Conservation (phyloP, 1,140 invertebrate species). For the Tetranychus cinnabarinus region DNA sequence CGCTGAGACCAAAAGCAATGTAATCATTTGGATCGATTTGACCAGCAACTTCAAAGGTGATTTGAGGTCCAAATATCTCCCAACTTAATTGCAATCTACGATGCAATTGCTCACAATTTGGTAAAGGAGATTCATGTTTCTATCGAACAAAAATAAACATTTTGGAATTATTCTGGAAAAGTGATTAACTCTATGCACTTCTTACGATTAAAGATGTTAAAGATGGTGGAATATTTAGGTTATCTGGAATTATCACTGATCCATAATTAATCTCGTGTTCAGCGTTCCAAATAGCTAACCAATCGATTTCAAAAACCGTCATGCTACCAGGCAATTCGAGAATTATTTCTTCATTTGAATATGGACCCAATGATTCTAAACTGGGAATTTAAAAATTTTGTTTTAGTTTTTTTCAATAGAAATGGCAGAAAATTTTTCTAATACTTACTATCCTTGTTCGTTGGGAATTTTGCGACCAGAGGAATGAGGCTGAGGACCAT, state of each 20-base stretch:
- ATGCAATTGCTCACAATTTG: conserved; percentile 18
- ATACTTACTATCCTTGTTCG: conserved; percentile 41
- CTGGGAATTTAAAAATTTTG: conserved; percentile 22
- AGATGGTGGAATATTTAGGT: conserved; percentile 56
- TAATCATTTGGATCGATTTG: conserved; percentile 44
- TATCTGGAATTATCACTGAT: conserved; percentile 61
- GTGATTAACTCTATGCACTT: not conserved
- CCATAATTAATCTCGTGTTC: conserved; percentile 66
- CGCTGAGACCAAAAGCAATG: conserved; percentile 61
- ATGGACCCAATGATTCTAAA: conserved; percentile 44
- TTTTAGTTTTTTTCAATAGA: not conserved
- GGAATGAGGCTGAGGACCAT: conserved; percentile 48
- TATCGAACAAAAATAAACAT: not conserved
- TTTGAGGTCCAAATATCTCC: conserved; percentile 18
- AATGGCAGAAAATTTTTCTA: not conserved
- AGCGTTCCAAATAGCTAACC: conserved; percentile 57
- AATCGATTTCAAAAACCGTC: conserved; percentile 72
- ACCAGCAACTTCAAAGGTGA: conserved; percentile 13
- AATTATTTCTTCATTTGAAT: conserved; percentile 72
- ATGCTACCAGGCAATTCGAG: conserved; percentile 52
- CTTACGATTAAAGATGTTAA: conserved; percentile 11
- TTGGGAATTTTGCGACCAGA: conserved; percentile 61
- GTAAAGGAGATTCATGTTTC: conserved; percentile 14
- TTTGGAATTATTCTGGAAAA: not conserved
- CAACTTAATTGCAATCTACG: conserved; percentile 16